Evolutionary conservation across 2,113 vertebrate genomes (phyloP), one percentile per base, ranked within the genome.

Genomic region (Microcebus jonahi): DNA sequence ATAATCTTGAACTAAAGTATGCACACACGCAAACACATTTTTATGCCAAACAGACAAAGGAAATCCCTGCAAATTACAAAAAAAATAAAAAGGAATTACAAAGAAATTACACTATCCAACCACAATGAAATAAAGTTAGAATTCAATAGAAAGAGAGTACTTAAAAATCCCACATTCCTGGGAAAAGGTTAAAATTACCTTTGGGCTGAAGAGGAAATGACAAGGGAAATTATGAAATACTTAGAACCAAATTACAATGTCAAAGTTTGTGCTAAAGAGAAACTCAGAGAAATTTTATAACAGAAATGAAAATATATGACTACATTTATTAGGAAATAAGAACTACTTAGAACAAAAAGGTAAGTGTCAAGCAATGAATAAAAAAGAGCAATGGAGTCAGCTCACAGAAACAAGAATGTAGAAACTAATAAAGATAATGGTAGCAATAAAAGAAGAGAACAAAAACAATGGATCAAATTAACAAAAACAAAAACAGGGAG

Each of bases 1-100:
- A 91, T 87, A 96, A 67, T 39, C 57, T 73, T 87, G 42, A 91
- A 68, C 59, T 86, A 75, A 94, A 75, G 59, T 50, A 75, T 87
- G 17, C 6, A 20, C 15, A 67, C 3, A 31, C 14, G 17, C 17
- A 23, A 8, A 61, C 29, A 36, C 39, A 65, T 39, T 42, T 68
- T 75, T 76, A 61, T 75, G 68, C 67, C 11, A 87, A 87, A 48
- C 11, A 87, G 82, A 48, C 73, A 91, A 80, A 91, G 76, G 42
- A 91, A 76, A 76, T 61, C 5, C 23, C 42, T 39, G 59, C 34
- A 53, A 70, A 45, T 77, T 68, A 82, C 50, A 65, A 65, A 65
- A 31, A 82, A 29, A 61, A 42, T 5, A 42, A 5, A 5, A 82
- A 23, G 76, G 31, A 65, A 42, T 57, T 57, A n/a, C 53, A 55